Evolutionary conservation across 1,140 invertebrate genomes (phyloP).

Genomic region (Dinoponera quadriceps): DNA sequence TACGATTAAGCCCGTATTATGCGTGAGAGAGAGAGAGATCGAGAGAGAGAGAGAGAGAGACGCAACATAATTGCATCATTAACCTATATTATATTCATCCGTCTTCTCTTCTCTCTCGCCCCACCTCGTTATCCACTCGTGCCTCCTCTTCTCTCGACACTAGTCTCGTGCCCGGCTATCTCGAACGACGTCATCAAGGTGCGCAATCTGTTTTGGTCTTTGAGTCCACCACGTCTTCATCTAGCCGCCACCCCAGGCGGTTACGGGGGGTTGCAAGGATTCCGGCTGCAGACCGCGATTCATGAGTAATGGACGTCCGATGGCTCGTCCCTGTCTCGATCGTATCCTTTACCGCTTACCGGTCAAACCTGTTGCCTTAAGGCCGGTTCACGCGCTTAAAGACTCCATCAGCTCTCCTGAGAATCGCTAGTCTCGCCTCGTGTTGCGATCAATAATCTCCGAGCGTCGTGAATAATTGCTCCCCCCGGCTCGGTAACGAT

Average conservation of each 20-base stretch:
- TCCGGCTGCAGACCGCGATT: conserved; percentile 44
- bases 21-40: neutral
- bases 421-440: neutral
- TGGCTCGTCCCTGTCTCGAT: conserved; percentile 30
- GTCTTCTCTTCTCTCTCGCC: neutral
- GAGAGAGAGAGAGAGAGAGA: conserved; percentile 7
- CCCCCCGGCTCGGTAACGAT: neutral
- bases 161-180: neutral
- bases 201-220: conserved; percentile 54
- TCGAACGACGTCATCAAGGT: conserved; percentile 32
- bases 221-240: conserved; percentile 44
- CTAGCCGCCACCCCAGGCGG: neutral
- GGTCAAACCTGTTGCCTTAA: conserved; percentile 47
- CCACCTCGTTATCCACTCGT: neutral
- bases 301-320: conserved; percentile 55
- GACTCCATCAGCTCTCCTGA: neutral
- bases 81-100: conserved; percentile 60
- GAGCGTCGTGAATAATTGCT: neutral
- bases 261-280: conserved; percentile 46
- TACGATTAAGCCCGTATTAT: conserved; percentile 59
- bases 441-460: neutral
- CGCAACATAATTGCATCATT: conserved; percentile 66
- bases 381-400: conserved; percentile 20
- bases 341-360: conserved; percentile 2
- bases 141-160: neutral